A percentile compares a stretch with the other conserved stretches of the same genome.
Evolutionary conservation across 1,140 invertebrate species (phyloP).

Genomic region (Heterodera carotae): DNA sequence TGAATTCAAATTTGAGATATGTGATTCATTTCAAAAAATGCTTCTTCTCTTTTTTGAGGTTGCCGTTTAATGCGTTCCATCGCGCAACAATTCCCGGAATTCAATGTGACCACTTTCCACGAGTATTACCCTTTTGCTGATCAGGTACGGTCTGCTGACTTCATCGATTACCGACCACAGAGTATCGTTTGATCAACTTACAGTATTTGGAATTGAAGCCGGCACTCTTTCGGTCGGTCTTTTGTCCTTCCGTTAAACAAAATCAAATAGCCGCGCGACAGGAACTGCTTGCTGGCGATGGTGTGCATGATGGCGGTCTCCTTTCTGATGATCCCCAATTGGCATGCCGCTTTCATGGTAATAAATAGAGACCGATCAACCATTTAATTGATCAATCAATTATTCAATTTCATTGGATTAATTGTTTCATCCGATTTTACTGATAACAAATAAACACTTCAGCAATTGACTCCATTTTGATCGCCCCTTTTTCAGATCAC

Average conservation of each 20-base stretch:
- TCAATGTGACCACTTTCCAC: conserved; percentile 65
- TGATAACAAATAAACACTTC: neutral
- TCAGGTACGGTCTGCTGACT: conserved; percentile 34
- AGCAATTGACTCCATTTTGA: conserved; percentile 48
- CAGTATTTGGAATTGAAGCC: conserved; percentile 65
- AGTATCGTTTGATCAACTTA: neutral
- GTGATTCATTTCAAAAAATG: neutral
- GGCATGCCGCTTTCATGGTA: conserved; percentile 35
- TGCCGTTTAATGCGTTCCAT: conserved; percentile 62
- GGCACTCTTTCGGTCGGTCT: conserved; percentile 69
- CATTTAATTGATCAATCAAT: no score
- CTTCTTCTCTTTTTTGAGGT: conserved; percentile 7
- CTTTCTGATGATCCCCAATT: conserved; percentile 39
- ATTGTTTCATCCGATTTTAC: no score
- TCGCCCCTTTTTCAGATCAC: conserved; percentile 72
- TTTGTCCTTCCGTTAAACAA: neutral
- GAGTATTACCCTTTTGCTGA: conserved; percentile 66
- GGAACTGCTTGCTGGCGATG: conserved; percentile 79
- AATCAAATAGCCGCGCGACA: neutral
- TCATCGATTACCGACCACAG: neutral
- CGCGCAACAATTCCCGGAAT: conserved; percentile 50
- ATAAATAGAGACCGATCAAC: no score
- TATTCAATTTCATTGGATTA: no score
- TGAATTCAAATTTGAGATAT: neutral
- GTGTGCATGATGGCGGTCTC: conserved; percentile 77